Evolutionary conservation across 2,888 invertebrate species (phyloP), one percentile per base, ranked within the genome.

Genomic region (Chesias legatella): DNA sequence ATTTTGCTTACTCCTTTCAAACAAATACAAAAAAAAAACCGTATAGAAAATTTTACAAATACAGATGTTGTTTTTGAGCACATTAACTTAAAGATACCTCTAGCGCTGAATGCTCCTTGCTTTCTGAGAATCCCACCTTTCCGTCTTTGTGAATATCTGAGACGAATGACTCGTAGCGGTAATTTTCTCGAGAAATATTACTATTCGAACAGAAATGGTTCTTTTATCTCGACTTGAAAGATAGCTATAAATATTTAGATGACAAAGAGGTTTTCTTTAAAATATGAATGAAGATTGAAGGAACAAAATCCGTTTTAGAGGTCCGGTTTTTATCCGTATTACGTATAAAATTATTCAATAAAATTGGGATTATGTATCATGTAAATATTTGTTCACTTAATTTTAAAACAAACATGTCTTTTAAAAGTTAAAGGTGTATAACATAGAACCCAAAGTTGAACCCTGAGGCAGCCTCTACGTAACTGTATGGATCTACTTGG

Each of bases 71-170:
- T 2, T 22, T 22, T 3, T 22, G 7, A 1, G 3, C 22, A 22
- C 22, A 7, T 5, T 22, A 3, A 22, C 7, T 1, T 3, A 7
- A 5, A n/a, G n/a, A n/a, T n/a, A n/a, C n/a, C n/a, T n/a, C n/a
- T n/a, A n/a, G n/a, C n/a, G n/a, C n/a, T n/a, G n/a, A n/a, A n/a
- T n/a, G n/a, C n/a, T n/a, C n/a, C 9, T 10, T 17, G 13, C 13
- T 17, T 17, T 17, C 5, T 3, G 10, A 6, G 26, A 29, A n/a
- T n/a, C n/a, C n/a, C n/a, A 17, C 33, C 22, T 23, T 33, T 24
- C 23, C 28, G 34, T 22, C 33, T 34, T 30, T 31, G 21, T 30
- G 11, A 41, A 22, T 34, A 22, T 33, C 34, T 22, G 10, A 33
- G 29, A 7, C 4, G 10, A 11, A 7, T 1, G 10, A 11, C 28